Percentiles rank a stretch among this genome's conserved stretches.
Evolutionary conservation across 2,113 vertebrate genomes (phyloP).

Genomic region (Mellivora capensis): DNA sequence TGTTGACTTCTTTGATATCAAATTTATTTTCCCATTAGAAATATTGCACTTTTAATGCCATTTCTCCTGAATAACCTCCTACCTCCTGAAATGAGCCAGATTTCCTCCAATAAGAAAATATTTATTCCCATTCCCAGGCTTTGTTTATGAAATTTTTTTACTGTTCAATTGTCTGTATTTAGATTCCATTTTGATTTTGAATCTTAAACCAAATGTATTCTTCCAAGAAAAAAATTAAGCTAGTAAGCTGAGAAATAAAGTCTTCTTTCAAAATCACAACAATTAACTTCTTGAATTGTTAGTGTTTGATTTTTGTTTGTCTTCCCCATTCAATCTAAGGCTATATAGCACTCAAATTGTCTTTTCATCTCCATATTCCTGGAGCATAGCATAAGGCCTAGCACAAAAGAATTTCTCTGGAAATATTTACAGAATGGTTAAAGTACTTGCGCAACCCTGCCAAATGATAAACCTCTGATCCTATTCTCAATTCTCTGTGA

Average conservation of each 20-base stretch:
- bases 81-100: background rate
- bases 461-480: background rate
- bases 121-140: background rate
- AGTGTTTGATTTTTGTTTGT: background rate
- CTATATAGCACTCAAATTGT: fast-evolving
- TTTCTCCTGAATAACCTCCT: background rate
- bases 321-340: fast-evolving
- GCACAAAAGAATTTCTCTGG: background rate
- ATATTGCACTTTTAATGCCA: background rate
- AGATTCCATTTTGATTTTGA: background rate
- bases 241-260: background rate
- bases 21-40: background rate
- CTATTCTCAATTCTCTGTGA: background rate
- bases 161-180: background rate
- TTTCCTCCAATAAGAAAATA: background rate
- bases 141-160: background rate
- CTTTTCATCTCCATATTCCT: background rate
- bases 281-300: background rate
- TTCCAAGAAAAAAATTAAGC: background rate
- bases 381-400: background rate
- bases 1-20: background rate
- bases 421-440: background rate
- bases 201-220: background rate
- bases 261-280: background rate
- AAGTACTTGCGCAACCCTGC: background rate